Conservation (phyloP, 2,888 invertebrate genomes). For the Microctonus hyperodae region DNA sequence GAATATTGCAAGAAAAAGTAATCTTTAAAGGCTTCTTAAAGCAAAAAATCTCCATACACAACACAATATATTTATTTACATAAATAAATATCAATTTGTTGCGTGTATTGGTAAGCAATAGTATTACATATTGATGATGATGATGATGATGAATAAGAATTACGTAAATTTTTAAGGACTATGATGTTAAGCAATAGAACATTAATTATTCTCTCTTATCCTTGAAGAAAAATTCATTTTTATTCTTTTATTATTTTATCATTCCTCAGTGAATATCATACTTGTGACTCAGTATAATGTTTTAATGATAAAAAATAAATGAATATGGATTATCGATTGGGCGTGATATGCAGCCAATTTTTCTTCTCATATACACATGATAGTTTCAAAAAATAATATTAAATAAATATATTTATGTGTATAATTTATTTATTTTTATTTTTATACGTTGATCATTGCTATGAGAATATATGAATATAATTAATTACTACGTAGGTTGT, state of each 20-base stretch:
- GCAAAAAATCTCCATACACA: conserved; percentile 13
- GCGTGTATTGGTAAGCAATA: not conserved
- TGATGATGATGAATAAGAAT: conserved; percentile 15
- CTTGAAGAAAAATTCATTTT: conserved; percentile 15
- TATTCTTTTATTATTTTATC: not conserved
- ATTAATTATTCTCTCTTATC: conserved; percentile 12
- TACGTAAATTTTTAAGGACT: conserved; percentile 19
- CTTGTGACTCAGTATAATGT: conserved; percentile 34
- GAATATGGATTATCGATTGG: conserved; percentile 31
- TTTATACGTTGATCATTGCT: not conserved
- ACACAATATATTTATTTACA: conserved; percentile 25
- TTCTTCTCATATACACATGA: not conserved
- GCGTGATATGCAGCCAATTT: conserved; percentile 7
- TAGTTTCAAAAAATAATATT: conserved; percentile 1
- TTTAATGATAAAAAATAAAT: conserved; percentile 13
- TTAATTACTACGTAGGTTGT: conserved; percentile 14
- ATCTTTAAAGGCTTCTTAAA: conserved; percentile 28
- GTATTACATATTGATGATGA: too few species aligned
- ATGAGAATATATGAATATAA: conserved; percentile 6
- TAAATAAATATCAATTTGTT: not conserved
- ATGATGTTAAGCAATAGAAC: conserved; percentile 6
- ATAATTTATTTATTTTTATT: not conserved
- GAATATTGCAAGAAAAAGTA: not conserved
- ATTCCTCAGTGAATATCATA: conserved; percentile 19
- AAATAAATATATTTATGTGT: not conserved